phyloP scores from a whole-genome alignment of 2,888 invertebrate genomes.

The Thecophora atra region DNA sequence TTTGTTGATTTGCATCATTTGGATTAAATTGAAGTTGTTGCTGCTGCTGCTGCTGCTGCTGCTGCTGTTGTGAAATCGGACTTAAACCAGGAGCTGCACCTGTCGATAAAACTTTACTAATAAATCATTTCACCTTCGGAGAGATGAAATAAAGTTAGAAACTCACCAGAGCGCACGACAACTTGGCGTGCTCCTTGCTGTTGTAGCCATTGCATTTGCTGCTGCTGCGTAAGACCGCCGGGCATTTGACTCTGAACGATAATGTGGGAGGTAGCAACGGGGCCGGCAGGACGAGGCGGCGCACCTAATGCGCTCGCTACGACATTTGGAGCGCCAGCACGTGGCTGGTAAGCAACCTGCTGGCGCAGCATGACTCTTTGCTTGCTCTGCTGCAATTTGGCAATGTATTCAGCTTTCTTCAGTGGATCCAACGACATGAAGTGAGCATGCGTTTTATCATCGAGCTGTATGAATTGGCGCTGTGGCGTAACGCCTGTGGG shows the following conservation, averaged over 20 bases:
- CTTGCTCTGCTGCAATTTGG: conserved; percentile 77
- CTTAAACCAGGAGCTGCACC: conserved; percentile 62
- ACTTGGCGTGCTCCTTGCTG: conserved; percentile 73
- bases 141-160: not conserved
- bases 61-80: conserved; percentile 59
- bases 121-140: not conserved
- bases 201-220: conserved; percentile 76
- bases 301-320: conserved; percentile 68
- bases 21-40: conserved; percentile 57
- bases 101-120: conserved; percentile 13
- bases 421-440: conserved; percentile 83
- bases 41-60: conserved; percentile 44
- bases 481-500: conserved; percentile 59
- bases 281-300: conserved; percentile 65
- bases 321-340: conserved; percentile 62
- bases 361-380: conserved; percentile 70
- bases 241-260: conserved; percentile 77
- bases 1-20: conserved; percentile 63
- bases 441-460: conserved; percentile 85
- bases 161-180: conserved; percentile 66
- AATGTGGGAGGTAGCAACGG: conserved; percentile 69
- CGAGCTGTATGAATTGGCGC: conserved; percentile 81
- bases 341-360: conserved; percentile 66
- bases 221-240: conserved; percentile 72
- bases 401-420: conserved; percentile 81